phyloP scores from a whole-genome alignment of 2,113 vertebrate genomes.

The Procavia capensis region DNA sequence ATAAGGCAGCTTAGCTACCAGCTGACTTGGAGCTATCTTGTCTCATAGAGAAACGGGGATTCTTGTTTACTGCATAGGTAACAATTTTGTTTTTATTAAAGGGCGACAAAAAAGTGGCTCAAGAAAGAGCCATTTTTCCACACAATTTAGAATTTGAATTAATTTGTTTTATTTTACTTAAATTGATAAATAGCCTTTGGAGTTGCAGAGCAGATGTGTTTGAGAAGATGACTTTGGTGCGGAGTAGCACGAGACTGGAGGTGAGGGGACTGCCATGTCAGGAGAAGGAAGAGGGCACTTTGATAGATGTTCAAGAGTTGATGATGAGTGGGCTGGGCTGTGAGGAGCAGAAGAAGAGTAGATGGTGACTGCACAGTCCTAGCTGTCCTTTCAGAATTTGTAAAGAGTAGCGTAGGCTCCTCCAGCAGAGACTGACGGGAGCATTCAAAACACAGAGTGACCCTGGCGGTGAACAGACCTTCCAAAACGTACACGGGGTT shows the following conservation, averaged over 20 bases:
- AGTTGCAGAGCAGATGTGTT: background rate
- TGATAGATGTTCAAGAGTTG: background rate
- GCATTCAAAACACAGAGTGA: too few relatives aligned
- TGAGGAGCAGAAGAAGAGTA: background rate
- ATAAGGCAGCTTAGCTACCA: background rate
- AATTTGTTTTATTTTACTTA: conserved; percentile 6
- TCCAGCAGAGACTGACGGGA: too few relatives aligned
- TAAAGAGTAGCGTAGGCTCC: too few relatives aligned
- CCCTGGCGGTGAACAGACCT: too few relatives aligned
- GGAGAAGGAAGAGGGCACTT: background rate
- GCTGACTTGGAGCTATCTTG: background rate
- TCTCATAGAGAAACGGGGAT: background rate
- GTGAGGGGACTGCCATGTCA: background rate
- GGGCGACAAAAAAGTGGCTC: background rate
- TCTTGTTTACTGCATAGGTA: conserved; percentile 18
- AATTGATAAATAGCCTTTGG: background rate
- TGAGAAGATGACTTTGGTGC: conserved; percentile 33
- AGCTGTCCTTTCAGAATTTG: background rate
- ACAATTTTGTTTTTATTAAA: conserved; percentile 27
- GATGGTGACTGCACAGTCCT: background rate
- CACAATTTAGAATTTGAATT: conserved; percentile 2
- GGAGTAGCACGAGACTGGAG: background rate
- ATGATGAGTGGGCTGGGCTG: background rate
- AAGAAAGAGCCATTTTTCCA: conserved; percentile 6
- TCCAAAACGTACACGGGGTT: too few relatives aligned